Percentiles rank a stretch among this genome's conserved stretches.
Evolutionary conservation across 2,797 vertebrate species (phyloP).

Genomic region (Halcyon badia): DNA sequence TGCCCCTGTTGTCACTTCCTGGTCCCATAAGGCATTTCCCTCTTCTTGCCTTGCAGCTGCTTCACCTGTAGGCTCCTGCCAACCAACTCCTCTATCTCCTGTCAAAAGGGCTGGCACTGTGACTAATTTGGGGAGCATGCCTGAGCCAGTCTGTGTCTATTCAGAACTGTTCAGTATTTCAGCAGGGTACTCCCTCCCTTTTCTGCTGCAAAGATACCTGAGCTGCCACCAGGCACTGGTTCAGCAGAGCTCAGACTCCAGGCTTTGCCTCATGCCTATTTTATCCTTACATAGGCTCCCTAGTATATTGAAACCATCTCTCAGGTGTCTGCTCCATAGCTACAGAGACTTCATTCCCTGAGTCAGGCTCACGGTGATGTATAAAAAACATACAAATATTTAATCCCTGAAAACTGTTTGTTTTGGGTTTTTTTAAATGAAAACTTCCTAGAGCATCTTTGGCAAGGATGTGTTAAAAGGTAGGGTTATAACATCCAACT

Average conservation of each 20-base stretch:
- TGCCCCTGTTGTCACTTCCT: neutral
- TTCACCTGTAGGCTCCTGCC: neutral
- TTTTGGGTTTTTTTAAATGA: no score
- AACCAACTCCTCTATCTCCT: neutral
- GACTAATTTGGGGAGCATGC: neutral
- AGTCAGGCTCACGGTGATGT: neutral
- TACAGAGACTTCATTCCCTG: neutral
- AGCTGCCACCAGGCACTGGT: neutral
- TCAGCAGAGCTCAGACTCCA: neutral
- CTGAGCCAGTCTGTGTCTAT: neutral
- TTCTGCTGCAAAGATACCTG: neutral
- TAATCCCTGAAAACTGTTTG: no score
- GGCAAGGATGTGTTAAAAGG: no score
- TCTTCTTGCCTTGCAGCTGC: neutral
- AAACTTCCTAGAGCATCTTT: neutral
- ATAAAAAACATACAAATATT: no score
- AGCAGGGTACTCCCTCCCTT: neutral
- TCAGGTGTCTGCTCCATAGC: rapidly evolving
- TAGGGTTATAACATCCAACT: neutral
- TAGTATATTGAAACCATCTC: neutral
- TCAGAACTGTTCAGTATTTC: neutral
- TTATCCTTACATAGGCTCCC: neutral
- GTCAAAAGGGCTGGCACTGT: neutral
- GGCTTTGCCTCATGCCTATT: neutral
- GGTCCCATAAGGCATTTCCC: neutral